Base-by-base conservation (phyloP, 2,797 vertebrate genomes). In the Steatocranus sp. region DNA sequence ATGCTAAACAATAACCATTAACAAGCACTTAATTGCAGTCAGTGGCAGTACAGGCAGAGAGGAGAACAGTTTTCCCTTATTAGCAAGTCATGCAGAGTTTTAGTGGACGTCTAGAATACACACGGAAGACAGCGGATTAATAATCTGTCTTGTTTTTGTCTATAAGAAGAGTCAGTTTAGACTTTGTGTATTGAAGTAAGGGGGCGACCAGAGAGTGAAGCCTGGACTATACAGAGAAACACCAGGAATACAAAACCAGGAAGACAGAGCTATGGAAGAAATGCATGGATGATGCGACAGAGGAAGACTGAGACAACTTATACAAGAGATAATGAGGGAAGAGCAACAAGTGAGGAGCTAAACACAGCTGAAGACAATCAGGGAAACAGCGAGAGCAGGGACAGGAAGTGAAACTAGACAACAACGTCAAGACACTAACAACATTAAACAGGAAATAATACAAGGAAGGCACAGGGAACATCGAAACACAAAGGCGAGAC, bases 341-440 rank as follows among this genome's bases (percentile, higher is more conserved):
- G 56, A 34, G 30, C 0, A 34, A 34, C 56, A 58, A 58, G 30
- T 58, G 17, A 34, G 17, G 56, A 4, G 17, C 56, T 34, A 58
- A 58, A 58, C 56, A 58, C 2, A 58, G 30, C 54, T 58, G 27
- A 58, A 4, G 17, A 58, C 17, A 58, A 18, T 58, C 54, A 58
- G 54, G 3, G 54, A 32, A 32, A 32, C 27, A 56, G 53, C 2
- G 3, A 30, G 0, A 1, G 25, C 53, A 56, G 53, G 53, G 53
- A 30, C 3, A 30, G 53, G 25, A 56, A 56, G 8, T 56, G 53
- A 56, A 56, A 56, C 14, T 53, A 53, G 1, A 58, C 15, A 58
- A 58, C 5, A 18, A 58, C 15, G 2, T 32, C 27, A 32, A 32
- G 27, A 0, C 0, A 5, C 9, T 11, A 58, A 58, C 30, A 18